A percentile compares a stretch with the other conserved stretches of the same genome.
phyloP scores from a whole-genome alignment of 1,140 invertebrate genomes.

The Drosophila novamexicana region DNA sequence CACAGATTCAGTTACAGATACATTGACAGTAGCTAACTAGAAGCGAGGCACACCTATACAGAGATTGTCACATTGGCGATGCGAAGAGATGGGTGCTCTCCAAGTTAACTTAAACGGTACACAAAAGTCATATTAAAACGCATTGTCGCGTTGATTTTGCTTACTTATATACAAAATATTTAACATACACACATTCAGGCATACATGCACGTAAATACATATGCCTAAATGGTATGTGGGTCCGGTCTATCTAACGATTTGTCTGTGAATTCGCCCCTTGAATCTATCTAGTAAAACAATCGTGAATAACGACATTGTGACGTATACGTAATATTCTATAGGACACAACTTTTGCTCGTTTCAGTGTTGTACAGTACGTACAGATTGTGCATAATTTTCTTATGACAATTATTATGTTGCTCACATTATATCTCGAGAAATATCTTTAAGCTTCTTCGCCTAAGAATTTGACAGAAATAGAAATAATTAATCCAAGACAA shows the following conservation, averaged over 20 bases:
- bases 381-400: not conserved
- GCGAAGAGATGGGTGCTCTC: constrained; percentile 47
- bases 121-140: constrained; percentile 81
- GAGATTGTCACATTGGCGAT: constrained; percentile 21
- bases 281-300: constrained; percentile 44
- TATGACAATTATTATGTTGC: too few species aligned
- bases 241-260: constrained; percentile 1
- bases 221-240: too few species aligned
- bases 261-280: constrained; percentile 15
- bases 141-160: constrained; percentile 75
- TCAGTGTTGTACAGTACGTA: constrained; percentile 15
- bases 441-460: too few species aligned
- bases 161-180: constrained; percentile 68
- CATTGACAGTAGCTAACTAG: constrained; percentile 14
- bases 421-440: too few species aligned
- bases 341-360: not conserved
- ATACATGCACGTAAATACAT: constrained; percentile 4
- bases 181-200: constrained; percentile 19
- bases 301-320: constrained; percentile 56
- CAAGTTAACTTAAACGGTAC: constrained; percentile 70
- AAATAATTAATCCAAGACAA: constrained; percentile 22
- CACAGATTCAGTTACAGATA: constrained; percentile 21
- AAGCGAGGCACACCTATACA: constrained; percentile 11
- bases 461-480: too few species aligned
- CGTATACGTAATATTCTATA: constrained; percentile 63